Percentiles rank a stretch among this genome's conserved stretches.
phyloP scores from a whole-genome alignment of 2,797 vertebrate species.

The Coracias cyanogaster region DNA sequence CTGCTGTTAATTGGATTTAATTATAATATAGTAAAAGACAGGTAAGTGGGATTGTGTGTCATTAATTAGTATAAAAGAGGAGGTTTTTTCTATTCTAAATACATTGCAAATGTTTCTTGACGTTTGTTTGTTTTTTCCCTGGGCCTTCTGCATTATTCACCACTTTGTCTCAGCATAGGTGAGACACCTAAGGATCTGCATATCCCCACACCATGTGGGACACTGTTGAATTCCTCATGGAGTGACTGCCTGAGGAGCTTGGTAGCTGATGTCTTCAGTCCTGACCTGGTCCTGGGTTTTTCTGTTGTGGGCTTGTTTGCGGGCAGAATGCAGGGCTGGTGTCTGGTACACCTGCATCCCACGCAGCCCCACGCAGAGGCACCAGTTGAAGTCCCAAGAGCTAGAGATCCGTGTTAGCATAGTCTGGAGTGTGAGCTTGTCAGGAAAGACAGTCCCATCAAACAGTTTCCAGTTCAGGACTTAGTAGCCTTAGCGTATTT shows the following conservation, averaged over 20 bases:
- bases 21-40: neutral
- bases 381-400: neutral
- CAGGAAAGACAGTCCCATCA: neutral
- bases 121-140: neutral
- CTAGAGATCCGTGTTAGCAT: fast-evolving
- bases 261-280: neutral
- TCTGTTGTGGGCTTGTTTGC: neutral
- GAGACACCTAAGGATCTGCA: neutral
- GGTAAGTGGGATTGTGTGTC: neutral
- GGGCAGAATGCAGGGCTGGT: neutral
- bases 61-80: neutral
- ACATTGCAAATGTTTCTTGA: neutral
- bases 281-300: neutral
- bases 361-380: fast-evolving
- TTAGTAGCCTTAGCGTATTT: fast-evolving
- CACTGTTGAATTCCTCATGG: neutral
- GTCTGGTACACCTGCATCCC: too few relatives aligned
- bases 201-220: fast-evolving
- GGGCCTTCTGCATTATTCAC: neutral
- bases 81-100: neutral
- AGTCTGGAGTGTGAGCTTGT: fast-evolving
- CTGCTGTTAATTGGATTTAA: neutral
- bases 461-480: neutral
- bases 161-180: neutral
- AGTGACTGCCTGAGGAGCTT: neutral